Conservation (phyloP, 2,797 vertebrate genomes). For the Sarcoramphus papa region DNA sequence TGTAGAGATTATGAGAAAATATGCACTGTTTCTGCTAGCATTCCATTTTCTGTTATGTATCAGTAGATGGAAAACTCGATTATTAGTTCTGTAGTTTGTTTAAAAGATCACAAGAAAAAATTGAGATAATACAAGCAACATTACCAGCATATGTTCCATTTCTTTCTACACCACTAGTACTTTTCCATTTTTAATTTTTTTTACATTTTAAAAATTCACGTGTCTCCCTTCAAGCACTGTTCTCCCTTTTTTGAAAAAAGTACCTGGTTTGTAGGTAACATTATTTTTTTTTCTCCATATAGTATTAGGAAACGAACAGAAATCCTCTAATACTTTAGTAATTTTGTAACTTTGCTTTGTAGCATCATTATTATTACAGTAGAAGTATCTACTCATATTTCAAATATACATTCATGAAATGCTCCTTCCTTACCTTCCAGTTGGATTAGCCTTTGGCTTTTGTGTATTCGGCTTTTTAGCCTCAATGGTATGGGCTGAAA, state of each 20-base stretch:
- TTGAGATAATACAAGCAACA: background rate
- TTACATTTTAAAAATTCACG: background rate
- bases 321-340: background rate
- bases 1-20: background rate
- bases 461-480: background rate
- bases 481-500: background rate
- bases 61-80: background rate
- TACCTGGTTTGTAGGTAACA: background rate
- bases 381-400: background rate
- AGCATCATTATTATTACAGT: background rate
- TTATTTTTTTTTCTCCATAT: background rate
- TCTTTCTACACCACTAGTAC: background rate
- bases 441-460: background rate
- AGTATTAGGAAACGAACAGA: background rate
- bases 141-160: background rate
- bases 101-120: background rate
- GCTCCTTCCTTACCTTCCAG: background rate
- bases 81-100: background rate
- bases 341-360: background rate
- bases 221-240: fast-evolving
- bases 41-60: background rate
- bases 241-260: background rate
- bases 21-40: background rate
- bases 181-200: background rate
- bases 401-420: background rate